These are phyloP conservation scores for Holacanthella duospinosa DNA, from an alignment of 2,888 invertebrate genomes.

Conservation along the genomic window DNA sequence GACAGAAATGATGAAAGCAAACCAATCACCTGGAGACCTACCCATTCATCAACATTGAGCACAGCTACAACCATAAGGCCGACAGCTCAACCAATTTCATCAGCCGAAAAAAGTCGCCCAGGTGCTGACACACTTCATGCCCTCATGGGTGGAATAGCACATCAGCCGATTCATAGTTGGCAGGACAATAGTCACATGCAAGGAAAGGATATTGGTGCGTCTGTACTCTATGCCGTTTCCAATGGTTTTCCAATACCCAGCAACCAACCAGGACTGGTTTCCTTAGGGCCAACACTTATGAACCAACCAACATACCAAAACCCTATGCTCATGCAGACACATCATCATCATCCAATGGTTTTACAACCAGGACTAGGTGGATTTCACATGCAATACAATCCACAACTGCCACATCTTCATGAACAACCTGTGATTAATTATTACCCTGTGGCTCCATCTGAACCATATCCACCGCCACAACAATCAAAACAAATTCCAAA, in stretches of 20 bases:
- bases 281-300: conserved; percentile 4
- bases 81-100: neutral
- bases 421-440: neutral
- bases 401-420: too few relatives aligned
- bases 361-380: neutral
- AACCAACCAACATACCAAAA: conserved; percentile 19
- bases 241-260: conserved; percentile 20
- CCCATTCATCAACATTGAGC: conserved; percentile 20
- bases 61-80: neutral
- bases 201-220: conserved; percentile 10
- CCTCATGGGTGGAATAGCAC: conserved; percentile 22
- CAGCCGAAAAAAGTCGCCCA: conserved; percentile 12
- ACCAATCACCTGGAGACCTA: conserved; percentile 35
- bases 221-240: conserved; percentile 22
- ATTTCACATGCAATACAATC: conserved; percentile 8
- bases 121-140: conserved; percentile 35
- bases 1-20: conserved; percentile 6
- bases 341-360: neutral
- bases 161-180: neutral
- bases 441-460: too few relatives aligned
- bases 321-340: conserved; percentile 4
- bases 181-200: neutral
- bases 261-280: conserved; percentile 16
- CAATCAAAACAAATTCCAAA: neutral
- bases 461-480: neutral